These are phyloP conservation scores for Aromia moschata DNA, from an alignment of 2,888 invertebrate species.

Conservation along the genomic window DNA sequence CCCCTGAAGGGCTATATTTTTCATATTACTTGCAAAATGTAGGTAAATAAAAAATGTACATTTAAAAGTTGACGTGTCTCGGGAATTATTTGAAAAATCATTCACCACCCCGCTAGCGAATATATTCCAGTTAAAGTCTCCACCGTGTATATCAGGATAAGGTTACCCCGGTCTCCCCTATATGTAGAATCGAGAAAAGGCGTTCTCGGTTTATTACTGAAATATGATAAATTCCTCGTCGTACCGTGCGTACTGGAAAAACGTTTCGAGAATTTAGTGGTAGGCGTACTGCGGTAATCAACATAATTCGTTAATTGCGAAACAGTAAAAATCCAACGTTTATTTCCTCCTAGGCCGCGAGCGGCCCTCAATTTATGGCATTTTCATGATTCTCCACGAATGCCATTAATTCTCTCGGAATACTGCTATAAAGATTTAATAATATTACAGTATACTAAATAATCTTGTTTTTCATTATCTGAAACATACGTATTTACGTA, in stretches of 20 bases:
- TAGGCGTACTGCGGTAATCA: background rate
- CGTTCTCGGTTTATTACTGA: background rate
- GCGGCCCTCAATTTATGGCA: background rate
- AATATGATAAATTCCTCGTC: background rate
- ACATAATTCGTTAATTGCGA: constrained; percentile 9
- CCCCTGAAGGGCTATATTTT: no score
- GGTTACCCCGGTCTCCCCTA: no score
- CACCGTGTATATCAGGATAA: no score
- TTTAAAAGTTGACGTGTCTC: no score
- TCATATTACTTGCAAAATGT: no score
- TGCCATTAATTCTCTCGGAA: background rate
- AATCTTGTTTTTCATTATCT: background rate
- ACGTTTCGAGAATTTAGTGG: background rate
- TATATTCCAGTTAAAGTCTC: no score
- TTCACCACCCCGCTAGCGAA: no score
- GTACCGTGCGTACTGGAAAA: background rate
- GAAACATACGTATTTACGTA: background rate
- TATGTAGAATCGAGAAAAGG: background rate
- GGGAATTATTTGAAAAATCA: no score
- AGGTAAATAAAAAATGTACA: no score
- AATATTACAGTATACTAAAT: background rate
- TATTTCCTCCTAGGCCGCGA: background rate
- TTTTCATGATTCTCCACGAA: constrained; percentile 6
- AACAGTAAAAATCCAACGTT: background rate
- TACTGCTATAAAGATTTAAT: constrained; percentile 1